Evolutionary conservation across 2,113 vertebrate species (phyloP), one percentile per base, ranked within the genome.

Genomic region (Cnemophilus loriae): DNA sequence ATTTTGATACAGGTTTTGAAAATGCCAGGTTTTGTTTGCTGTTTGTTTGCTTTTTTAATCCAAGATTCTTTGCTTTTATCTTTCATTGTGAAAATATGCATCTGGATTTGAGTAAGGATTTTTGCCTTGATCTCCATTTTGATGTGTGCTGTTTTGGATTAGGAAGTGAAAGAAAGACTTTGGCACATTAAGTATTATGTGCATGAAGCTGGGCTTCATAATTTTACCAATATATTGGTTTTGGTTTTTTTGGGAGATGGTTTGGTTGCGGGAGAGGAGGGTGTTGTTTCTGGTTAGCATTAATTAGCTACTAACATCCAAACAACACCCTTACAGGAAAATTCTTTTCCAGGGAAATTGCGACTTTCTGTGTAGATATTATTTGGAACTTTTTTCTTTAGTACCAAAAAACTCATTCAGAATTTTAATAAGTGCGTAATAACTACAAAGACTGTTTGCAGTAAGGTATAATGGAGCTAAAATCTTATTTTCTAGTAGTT

Each of bases 261-360:
- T 52, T 11, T 12, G 1, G 26, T 27, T 27, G 18, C n/a, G 2
- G 21, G 3, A 11, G 14, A 7, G 53, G 10, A 18, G 7, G 9
- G 7, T 44, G 2, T 46, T 11, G 7, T 55, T 79, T 64, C 41
- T 35, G 33, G 3, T 55, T 87, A 55, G 5, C 11, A 28, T 57
- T 77, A 35, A 15, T 60, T 79, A 73, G 2, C 18, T 42, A 33
- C 10, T 83, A 50, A 21, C 6, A 67, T 55, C 23, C 15, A 55
- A 75, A 35, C 3, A 9, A 11, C 42, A n/a, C 1, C 6, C 16
- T 39, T 78, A 37, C 9, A 68, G 28, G 22, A 90, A 59, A 61
- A 52, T 59, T 24, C 0, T 76, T 63, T 53, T 68, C 7, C 23
- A 41, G 9, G 23, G 22, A 47, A 77, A 35, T 44, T 52, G 6